These are phyloP conservation scores for Malurus elegans DNA, from an alignment of 2,113 vertebrate genomes.

Conservation along the genomic window DNA sequence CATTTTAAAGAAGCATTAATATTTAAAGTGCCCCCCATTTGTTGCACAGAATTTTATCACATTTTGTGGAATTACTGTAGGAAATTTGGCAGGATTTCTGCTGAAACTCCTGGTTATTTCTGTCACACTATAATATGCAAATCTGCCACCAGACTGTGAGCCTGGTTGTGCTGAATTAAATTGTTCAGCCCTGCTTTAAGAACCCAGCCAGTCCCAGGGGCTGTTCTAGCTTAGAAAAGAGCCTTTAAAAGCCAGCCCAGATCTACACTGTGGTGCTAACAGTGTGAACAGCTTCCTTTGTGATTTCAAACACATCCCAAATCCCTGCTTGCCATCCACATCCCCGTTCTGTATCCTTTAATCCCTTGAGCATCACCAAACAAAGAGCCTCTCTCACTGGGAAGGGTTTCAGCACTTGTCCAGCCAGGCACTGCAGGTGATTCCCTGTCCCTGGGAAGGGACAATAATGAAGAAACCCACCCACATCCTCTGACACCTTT, in stretches of 20 bases:
- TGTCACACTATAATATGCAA: not conserved
- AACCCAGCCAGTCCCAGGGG: not conserved
- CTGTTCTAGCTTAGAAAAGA: not conserved
- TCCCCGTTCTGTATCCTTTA: not conserved
- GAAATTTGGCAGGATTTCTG: not conserved
- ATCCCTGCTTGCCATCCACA: not conserved
- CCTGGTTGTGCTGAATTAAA: not conserved
- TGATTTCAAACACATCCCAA: not conserved
- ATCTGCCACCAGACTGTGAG: not conserved
- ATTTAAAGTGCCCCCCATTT: not conserved
- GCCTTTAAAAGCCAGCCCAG: not conserved
- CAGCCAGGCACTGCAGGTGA: not conserved
- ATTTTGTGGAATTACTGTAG: not conserved
- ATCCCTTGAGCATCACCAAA: not conserved
- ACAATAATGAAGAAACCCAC: too few relatives aligned
- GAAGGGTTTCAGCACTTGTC: not conserved
- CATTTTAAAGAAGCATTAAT: not conserved
- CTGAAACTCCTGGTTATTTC: not conserved
- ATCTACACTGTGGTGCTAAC: not conserved
- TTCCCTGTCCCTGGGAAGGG: fast-evolving
- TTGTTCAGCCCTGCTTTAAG: not conserved
- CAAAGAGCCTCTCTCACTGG: not conserved
- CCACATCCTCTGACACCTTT: not conserved
- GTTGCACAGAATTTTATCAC: not conserved
- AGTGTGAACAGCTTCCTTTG: not conserved